A percentile compares a stretch with the other conserved stretches of the same genome.
Conservation (phyloP, 2,888 invertebrate genomes). For the Drosophila subquinaria region DNA sequence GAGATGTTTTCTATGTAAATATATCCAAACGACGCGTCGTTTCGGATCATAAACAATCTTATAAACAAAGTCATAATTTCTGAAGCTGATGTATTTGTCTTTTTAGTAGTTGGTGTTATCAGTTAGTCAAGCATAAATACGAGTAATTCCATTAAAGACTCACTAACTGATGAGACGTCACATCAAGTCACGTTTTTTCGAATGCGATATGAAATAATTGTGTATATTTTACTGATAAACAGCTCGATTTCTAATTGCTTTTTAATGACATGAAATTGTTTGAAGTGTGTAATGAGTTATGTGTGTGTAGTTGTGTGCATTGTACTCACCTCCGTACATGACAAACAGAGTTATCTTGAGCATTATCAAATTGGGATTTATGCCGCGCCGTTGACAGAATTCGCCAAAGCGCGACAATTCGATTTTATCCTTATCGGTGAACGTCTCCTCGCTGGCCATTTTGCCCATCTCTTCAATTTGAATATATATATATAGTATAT, state of each 20-base stretch:
- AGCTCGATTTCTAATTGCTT: conserved; percentile 54
- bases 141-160: conserved; percentile 4
- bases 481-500: no score
- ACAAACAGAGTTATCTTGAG: conserved; percentile 93
- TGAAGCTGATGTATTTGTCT: background rate
- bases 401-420: conserved; percentile 82
- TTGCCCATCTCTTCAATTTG: conserved; percentile 56
- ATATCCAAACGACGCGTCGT: conserved; percentile 6
- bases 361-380: conserved; percentile 92
- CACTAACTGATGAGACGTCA: conserved; percentile 3
- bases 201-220: conserved; percentile 23
- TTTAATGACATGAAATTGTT: conserved; percentile 51
- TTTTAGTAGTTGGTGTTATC: conserved; percentile 12
- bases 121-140: conserved; percentile 9
- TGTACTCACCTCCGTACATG: conserved; percentile 91
- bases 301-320: background rate
- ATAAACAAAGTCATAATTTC: conserved; percentile 21
- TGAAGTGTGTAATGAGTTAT: background rate
- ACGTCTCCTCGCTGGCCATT: conserved; percentile 85
- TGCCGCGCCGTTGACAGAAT: conserved; percentile 86
- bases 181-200: conserved; percentile 13
- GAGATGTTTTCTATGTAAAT: background rate
- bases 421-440: conserved; percentile 78
- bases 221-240: background rate
- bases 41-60: conserved; percentile 4